Evolutionary conservation across 2,797 vertebrate species (phyloP).

Genomic region (Moxostoma hubbsi): DNA sequence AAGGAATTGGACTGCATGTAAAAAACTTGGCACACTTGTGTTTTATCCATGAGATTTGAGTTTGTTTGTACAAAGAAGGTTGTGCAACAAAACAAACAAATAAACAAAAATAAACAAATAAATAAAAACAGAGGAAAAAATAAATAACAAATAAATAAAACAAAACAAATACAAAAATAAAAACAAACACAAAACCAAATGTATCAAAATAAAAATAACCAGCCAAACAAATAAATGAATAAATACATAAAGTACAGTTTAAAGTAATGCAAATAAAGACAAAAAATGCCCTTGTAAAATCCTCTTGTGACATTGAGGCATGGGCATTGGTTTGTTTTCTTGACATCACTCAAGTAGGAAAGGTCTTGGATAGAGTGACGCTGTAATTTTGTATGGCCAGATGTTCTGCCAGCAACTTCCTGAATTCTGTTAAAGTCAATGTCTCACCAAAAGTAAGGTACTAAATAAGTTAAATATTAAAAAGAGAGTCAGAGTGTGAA

Average conservation of each 20-base stretch:
- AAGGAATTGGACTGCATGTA: neutral
- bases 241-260: too few species aligned
- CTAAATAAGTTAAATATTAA: conserved; percentile 39
- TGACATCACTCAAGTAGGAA: neutral
- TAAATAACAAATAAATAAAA: neutral
- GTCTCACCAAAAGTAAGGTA: conserved; percentile 17
- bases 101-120: too few species aligned
- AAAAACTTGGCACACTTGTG: neutral
- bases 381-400: conserved; percentile 18
- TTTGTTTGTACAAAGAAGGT: neutral
- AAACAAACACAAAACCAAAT: too few species aligned
- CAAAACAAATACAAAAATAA: neutral
- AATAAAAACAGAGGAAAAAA: too few species aligned
- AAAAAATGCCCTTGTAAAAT: neutral
- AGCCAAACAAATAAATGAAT: too few species aligned
- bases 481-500: conserved; percentile 7
- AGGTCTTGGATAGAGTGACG: neutral
- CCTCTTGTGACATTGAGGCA: neutral
- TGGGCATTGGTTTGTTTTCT: conserved; percentile 12
- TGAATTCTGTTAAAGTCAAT: conserved; percentile 29
- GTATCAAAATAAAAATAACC: too few species aligned
- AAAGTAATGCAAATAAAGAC: neutral
- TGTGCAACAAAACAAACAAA: neutral
- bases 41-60: neutral
- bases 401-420: conserved; percentile 23